These are phyloP conservation scores for Macaca nemestrina DNA, from an alignment of 2,113 vertebrate species.

Conservation along the genomic window DNA sequence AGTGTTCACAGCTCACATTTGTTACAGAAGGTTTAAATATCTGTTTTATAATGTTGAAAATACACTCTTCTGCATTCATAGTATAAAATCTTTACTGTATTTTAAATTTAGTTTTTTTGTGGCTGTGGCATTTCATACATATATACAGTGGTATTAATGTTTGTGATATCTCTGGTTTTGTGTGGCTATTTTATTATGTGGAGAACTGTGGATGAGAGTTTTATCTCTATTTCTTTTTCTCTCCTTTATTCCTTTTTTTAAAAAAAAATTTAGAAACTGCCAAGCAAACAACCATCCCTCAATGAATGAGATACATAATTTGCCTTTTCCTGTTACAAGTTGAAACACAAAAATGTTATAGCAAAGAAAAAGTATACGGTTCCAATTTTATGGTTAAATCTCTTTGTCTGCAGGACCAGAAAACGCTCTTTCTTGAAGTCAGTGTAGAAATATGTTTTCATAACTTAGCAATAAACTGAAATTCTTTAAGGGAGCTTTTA, in stretches of 20 bases:
- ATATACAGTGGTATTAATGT: not conserved
- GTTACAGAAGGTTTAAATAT: slow-evolving; percentile 34
- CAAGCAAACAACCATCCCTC: not conserved
- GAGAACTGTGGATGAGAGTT: not conserved
- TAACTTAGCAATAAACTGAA: slow-evolving; percentile 57
- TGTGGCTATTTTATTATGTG: not conserved
- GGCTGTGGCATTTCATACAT: not conserved
- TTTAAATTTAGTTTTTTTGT: not conserved
- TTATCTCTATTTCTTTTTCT: slow-evolving; percentile 28
- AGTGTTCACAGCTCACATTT: slow-evolving; percentile 11
- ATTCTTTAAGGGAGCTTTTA: slow-evolving; percentile 64
- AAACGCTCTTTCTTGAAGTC: slow-evolving; percentile 17
- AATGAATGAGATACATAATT: slow-evolving; percentile 39
- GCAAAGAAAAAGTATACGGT: not conserved
- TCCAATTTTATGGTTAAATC: slow-evolving; percentile 45
- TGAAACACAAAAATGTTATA: slow-evolving; percentile 43
- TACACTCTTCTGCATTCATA: not conserved
- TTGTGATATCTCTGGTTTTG: slow-evolving; percentile 17
- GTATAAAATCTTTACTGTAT: not conserved
- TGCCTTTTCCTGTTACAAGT: slow-evolving; percentile 19
- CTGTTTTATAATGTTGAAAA: slow-evolving; percentile 5
- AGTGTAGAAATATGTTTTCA: slow-evolving; percentile 51
- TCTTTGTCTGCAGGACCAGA: not conserved
- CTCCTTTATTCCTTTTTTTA: not conserved
- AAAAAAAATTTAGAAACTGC: slow-evolving; percentile 7